A percentile compares a stretch with the other conserved stretches of the same genome.
These are phyloP conservation scores for Harpalus rufipes DNA, from an alignment of 2,888 invertebrate genomes.

Conservation along the genomic window DNA sequence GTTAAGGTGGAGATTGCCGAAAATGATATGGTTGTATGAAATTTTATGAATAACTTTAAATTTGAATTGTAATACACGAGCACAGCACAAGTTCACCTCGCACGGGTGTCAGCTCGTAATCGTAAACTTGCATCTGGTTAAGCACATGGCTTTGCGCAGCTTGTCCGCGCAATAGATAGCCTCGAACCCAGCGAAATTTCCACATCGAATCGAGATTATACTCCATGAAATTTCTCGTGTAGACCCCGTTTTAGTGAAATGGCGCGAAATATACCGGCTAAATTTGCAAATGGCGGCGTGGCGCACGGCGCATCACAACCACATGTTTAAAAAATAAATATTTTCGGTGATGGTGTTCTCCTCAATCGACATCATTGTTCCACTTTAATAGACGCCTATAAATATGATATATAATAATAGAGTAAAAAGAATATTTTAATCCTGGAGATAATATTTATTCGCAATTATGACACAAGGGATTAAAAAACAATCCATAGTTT, in stretches of 20 bases:
- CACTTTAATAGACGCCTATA: too few relatives aligned
- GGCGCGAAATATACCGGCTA: constrained; percentile 58
- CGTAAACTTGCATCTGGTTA: constrained; percentile 64
- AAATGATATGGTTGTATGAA: constrained; percentile 55
- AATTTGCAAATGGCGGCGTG: constrained; percentile 30
- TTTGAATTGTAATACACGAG: constrained; percentile 56
- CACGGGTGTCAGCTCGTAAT: constrained; percentile 67
- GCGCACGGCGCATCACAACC: not conserved
- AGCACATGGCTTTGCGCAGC: constrained; percentile 66
- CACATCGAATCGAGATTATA: constrained; percentile 43
- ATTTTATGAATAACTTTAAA: constrained; percentile 60
- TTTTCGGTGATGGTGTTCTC: not conserved
- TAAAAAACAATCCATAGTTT: too few relatives aligned
- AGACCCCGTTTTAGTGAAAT: constrained; percentile 57
- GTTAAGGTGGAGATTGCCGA: constrained; percentile 45
- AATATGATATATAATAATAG: too few relatives aligned
- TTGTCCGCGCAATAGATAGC: constrained; percentile 60
- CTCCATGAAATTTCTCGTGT: constrained; percentile 47
- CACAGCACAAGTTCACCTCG: constrained; percentile 62
- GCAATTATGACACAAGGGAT: too few relatives aligned
- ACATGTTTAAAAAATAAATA: not conserved
- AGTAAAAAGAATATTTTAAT: too few relatives aligned
- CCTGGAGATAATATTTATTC: too few relatives aligned
- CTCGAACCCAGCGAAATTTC: constrained; percentile 54
- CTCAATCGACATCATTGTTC: too few relatives aligned